Evolutionary conservation across 2,888 invertebrate species (phyloP).

Genomic region (Brachypalpus laphriformis): DNA sequence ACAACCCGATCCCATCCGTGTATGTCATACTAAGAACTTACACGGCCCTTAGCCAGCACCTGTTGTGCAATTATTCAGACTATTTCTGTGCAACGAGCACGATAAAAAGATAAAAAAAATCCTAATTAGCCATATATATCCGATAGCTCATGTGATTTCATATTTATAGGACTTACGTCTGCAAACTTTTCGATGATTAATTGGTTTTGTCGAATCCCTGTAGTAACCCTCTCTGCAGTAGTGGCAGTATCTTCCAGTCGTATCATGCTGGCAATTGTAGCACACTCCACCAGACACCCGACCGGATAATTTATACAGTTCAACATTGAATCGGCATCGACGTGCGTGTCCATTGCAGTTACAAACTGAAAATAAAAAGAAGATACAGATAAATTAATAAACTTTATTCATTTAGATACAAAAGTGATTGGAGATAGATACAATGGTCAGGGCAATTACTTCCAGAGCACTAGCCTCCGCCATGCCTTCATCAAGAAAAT

Average conservation of each 20-base stretch:
- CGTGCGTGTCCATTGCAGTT: constrained; percentile 99
- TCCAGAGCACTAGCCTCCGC: not conserved
- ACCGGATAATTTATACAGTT: constrained; percentile 97
- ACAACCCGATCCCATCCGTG: not conserved
- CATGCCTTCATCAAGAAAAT: not conserved
- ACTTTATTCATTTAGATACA: constrained; percentile 34
- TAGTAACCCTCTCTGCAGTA: constrained; percentile 99
- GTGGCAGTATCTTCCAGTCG: constrained; percentile 98
- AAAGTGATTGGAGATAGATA: not conserved
- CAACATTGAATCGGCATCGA: constrained; percentile 98
- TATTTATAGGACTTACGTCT: constrained; percentile 89
- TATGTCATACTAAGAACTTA: not conserved
- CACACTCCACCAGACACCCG: constrained; percentile 97
- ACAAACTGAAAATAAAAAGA: constrained; percentile 90
- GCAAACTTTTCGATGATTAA: constrained; percentile 98
- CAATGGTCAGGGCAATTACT: not conserved
- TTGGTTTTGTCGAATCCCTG: constrained; percentile 94
- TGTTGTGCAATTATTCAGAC: constrained; percentile 11
- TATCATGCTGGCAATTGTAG: constrained; percentile 97
- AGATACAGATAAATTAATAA: constrained; percentile 38
- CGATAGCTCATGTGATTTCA: not conserved
- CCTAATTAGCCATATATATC: not conserved
- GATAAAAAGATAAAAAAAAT: constrained; percentile 4
- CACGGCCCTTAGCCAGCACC: constrained; percentile 18
- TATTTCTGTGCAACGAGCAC: not conserved